Conservation (phyloP, 1,140 invertebrate genomes). For the silkworm (Bombyx mori) region DNA sequence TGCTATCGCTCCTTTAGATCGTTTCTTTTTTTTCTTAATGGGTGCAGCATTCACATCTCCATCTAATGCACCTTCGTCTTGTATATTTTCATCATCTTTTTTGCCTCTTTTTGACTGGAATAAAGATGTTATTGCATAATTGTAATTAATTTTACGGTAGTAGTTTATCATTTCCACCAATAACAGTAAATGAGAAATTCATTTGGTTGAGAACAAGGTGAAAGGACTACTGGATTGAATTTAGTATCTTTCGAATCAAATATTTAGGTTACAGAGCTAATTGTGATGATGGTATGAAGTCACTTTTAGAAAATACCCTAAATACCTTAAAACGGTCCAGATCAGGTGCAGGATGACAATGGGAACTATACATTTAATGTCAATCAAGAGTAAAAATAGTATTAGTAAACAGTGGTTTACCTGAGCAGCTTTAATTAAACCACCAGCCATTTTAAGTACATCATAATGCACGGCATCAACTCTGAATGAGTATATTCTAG, state of each 20-base stretch:
- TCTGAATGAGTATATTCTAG: conserved; percentile 86
- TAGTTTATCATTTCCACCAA: too few species aligned
- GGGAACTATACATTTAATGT: too few species aligned
- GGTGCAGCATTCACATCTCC: conserved; percentile 24
- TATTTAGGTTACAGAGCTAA: too few species aligned
- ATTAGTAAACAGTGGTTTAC: conserved; percentile 21
- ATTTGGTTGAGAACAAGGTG: too few species aligned
- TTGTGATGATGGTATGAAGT: too few species aligned
- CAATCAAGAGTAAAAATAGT: background rate
- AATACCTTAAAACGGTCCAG: too few species aligned
- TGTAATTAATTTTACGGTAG: background rate
- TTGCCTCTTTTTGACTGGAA: conserved; percentile 64
- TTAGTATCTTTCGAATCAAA: too few species aligned
- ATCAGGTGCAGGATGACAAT: too few species aligned
- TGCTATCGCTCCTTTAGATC: conserved; percentile 46
- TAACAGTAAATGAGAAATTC: too few species aligned
- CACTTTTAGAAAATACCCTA: too few species aligned
- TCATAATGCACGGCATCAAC: conserved; percentile 86
- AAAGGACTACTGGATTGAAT: too few species aligned
- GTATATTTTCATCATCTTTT: conserved; percentile 57
- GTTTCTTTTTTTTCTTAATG: conserved; percentile 54
- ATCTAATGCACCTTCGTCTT: conserved; percentile 39
- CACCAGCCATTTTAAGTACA: conserved; percentile 82
- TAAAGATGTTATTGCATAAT: background rate
- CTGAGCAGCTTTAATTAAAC: conserved; percentile 70